Conservation (phyloP, 2,797 vertebrate genomes). For the Lindbergichthys nudifrons region DNA sequence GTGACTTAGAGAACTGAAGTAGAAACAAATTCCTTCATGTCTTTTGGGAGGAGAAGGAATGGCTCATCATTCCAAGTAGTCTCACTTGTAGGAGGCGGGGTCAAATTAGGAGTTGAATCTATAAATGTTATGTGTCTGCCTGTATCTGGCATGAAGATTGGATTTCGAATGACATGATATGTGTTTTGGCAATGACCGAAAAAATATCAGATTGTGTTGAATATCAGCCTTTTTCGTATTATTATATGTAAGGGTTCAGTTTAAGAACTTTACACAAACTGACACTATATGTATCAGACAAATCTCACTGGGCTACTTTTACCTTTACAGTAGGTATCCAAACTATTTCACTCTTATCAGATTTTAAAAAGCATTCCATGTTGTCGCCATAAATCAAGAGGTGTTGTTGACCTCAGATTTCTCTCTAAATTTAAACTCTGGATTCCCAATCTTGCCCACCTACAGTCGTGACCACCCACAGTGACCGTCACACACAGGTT, state of each 20-base stretch:
- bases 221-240: not conserved
- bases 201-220: not conserved
- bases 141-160: not conserved
- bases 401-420: slow-evolving; percentile 52
- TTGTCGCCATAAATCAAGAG: slow-evolving; percentile 37
- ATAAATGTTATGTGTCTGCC: not conserved
- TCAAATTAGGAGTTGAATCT: not conserved
- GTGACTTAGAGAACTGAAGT: slow-evolving; percentile 9
- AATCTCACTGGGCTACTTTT: not conserved
- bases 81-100: not conserved
- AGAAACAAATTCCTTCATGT: slow-evolving; percentile 14
- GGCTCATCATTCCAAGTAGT: slow-evolving; percentile 14
- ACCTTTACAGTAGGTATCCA: not conserved
- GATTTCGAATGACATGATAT: not conserved
- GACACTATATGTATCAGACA: not conserved
- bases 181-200: not conserved
- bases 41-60: not conserved
- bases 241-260: not conserved
- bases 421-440: slow-evolving; percentile 62
- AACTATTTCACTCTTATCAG: not conserved
- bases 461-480: slow-evolving; percentile 62
- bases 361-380: slow-evolving; percentile 21
- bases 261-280: not conserved
- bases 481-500: slow-evolving; percentile 23
- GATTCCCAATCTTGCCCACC: slow-evolving; percentile 49